Evolutionary conservation across 2,888 invertebrate genomes (phyloP).

Genomic region (Galerucella nymphaeae): DNA sequence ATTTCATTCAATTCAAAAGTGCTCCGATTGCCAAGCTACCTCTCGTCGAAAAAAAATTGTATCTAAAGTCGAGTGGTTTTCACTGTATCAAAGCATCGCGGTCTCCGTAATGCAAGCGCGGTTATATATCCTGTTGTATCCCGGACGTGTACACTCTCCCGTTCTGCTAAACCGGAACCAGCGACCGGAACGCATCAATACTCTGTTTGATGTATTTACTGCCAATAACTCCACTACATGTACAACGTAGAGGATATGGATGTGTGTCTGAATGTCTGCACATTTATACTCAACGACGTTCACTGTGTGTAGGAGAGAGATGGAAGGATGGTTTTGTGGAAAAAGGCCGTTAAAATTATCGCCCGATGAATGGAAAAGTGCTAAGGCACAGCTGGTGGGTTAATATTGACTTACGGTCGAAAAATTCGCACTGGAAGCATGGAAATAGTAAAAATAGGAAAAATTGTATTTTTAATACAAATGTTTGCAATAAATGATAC

Average conservation of each 20-base stretch:
- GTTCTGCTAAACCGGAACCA: slow-evolving; percentile 56
- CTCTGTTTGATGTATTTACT: slow-evolving; percentile 60
- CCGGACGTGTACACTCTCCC: slow-evolving; percentile 48
- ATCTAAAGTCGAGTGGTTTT: slow-evolving; percentile 26
- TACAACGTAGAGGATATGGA: slow-evolving; percentile 35
- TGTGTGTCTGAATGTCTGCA: slow-evolving; percentile 21
- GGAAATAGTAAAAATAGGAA: no score
- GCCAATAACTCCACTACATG: slow-evolving; percentile 43
- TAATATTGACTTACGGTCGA: no score
- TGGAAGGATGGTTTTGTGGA: slow-evolving; percentile 3
- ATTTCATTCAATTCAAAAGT: background rate
- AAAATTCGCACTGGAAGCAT: no score
- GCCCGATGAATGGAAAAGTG: slow-evolving; percentile 13
- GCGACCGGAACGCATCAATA: slow-evolving; percentile 62
- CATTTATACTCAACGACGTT: slow-evolving; percentile 9
- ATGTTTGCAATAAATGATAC: no score
- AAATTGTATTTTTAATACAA: no score
- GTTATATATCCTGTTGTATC: slow-evolving; percentile 50
- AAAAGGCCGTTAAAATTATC: slow-evolving; percentile 13
- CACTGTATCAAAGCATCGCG: slow-evolving; percentile 26
- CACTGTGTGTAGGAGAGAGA: background rate
- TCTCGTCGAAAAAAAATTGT: slow-evolving; percentile 15
- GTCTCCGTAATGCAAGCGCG: slow-evolving; percentile 28
- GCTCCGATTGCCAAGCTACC: background rate
- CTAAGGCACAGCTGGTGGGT: no score